Conservation (phyloP, 2,113 vertebrate genomes). For the Podarcis raffonei region DNA sequence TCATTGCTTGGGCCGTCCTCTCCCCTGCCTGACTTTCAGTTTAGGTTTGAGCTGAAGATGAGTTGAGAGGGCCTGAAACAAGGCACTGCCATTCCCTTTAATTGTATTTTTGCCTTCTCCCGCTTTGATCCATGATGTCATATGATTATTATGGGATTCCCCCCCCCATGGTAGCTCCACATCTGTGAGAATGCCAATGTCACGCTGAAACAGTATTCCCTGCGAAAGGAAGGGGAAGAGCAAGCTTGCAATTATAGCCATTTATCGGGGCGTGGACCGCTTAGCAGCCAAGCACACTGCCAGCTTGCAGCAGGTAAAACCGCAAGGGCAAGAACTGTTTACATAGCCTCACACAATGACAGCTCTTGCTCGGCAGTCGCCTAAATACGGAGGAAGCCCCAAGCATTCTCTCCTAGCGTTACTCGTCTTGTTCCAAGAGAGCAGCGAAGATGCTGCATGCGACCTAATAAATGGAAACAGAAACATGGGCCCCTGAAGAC, state of each 20-base stretch:
- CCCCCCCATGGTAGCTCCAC: neutral
- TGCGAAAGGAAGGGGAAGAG: neutral
- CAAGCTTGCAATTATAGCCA: neutral
- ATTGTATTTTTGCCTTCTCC: neutral
- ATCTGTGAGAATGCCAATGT: neutral
- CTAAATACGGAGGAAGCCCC: neutral
- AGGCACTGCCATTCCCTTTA: neutral
- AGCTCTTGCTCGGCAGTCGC: neutral
- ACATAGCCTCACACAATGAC: neutral
- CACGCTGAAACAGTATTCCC: neutral
- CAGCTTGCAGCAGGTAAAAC: neutral
- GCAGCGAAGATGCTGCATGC: neutral
- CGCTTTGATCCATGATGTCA: neutral
- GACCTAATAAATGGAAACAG: neutral
- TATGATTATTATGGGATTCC: too few relatives aligned
- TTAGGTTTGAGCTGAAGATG: neutral
- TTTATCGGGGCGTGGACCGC: neutral
- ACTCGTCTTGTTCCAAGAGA: neutral
- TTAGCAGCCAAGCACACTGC: neutral
- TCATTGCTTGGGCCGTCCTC: neutral
- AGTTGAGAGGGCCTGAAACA: neutral
- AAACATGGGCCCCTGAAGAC: neutral
- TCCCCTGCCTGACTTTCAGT: neutral
- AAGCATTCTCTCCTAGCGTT: neutral
- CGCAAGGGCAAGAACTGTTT: neutral